Percentiles rank a stretch among this genome's conserved stretches.
Conservation (phyloP, 2,888 invertebrate species). For the Nudaria mundana region DNA sequence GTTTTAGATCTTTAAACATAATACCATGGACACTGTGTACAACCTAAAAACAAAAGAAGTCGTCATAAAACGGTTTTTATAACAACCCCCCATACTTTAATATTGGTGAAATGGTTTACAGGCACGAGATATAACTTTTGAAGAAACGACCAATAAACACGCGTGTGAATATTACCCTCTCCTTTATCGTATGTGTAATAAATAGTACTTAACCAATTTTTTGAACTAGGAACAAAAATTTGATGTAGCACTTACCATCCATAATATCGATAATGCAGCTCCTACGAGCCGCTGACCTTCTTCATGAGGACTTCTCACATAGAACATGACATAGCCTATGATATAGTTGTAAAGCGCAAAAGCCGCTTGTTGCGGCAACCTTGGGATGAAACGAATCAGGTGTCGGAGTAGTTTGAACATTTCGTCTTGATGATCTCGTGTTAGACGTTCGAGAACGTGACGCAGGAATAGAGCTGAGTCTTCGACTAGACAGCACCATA, state of each 20-base stretch:
- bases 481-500: conserved; percentile 99
- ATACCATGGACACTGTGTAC: conserved; percentile 99
- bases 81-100: too few relatives aligned
- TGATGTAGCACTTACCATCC: conserved; percentile 87
- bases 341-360: conserved; percentile 99
- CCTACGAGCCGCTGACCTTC: conserved; percentile 97
- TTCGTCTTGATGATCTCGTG: conserved; percentile 95
- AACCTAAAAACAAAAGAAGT: conserved; percentile 80
- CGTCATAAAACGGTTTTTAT: background rate
- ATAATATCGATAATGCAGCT: conserved; percentile 95
- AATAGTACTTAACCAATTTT: too few relatives aligned
- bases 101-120: too few relatives aligned
- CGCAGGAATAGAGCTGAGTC: conserved; percentile 97
- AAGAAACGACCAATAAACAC: too few relatives aligned
- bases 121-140: too few relatives aligned
- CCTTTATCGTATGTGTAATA: too few relatives aligned
- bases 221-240: too few relatives aligned
- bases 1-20: conserved; percentile 99
- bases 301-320: conserved; percentile 97
- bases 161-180: too few relatives aligned
- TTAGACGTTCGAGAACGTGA: conserved; percentile 96
- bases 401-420: conserved; percentile 97
- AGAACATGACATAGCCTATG: conserved; percentile 99
- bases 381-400: conserved; percentile 94
- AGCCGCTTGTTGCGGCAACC: conserved; percentile 97